These are phyloP conservation scores for Drosophila lutescens DNA, from an alignment of 2,888 invertebrate species.

Conservation along the genomic window DNA sequence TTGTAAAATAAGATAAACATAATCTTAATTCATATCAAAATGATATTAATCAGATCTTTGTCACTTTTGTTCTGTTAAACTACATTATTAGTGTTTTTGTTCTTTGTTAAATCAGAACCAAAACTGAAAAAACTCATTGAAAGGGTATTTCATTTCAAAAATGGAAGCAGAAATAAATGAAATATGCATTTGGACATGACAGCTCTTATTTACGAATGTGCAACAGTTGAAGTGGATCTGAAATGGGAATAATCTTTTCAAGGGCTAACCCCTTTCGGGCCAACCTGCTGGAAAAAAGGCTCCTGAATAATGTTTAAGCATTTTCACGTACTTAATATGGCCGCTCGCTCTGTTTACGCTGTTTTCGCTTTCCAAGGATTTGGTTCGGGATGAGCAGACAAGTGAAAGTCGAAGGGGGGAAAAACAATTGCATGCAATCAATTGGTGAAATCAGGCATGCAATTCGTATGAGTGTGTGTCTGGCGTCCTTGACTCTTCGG, in stretches of 20 bases:
- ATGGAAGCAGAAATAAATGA: constrained; percentile 2
- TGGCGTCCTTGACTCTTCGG: constrained; percentile 22
- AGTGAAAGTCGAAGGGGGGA: constrained; percentile 29
- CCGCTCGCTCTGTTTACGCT: not conserved
- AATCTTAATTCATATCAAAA: no score
- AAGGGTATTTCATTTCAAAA: not conserved
- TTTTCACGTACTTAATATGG: constrained; percentile 16
- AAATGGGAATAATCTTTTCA: constrained; percentile 14
- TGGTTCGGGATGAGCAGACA: constrained; percentile 15
- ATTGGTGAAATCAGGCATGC: constrained; percentile 38
- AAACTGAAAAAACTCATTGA: not conserved
- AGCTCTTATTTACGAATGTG: constrained; percentile 22
- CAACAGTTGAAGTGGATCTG: constrained; percentile 28
- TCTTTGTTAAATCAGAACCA: no score
- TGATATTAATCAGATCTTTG: no score
- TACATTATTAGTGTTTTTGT: no score
- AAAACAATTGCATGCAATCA: constrained; percentile 49
- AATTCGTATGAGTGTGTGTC: constrained; percentile 20
- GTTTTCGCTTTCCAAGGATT: not conserved
- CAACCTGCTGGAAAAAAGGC: not conserved
- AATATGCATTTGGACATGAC: constrained; percentile 12
- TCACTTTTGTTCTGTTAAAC: no score
- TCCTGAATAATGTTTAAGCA: constrained; percentile 19
- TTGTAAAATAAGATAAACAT: no score
- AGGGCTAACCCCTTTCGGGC: not conserved